These are phyloP conservation scores for Cherax destructor DNA, from an alignment of 1,140 invertebrate genomes.

Conservation along the genomic window DNA sequence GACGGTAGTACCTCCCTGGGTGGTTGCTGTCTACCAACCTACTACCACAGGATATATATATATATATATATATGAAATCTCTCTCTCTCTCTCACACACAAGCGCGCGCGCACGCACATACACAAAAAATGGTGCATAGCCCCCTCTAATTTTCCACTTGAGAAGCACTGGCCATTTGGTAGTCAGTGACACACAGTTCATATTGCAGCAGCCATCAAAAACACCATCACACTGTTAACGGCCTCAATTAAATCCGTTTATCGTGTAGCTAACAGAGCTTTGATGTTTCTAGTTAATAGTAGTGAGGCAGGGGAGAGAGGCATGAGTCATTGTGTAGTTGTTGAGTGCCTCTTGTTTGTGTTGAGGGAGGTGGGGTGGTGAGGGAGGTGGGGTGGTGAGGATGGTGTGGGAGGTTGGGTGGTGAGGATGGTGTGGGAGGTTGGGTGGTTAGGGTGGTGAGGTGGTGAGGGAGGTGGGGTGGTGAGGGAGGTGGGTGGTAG, in stretches of 20 bases:
- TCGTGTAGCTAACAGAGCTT: constrained; percentile 45
- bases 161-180: constrained; percentile 37
- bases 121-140: neutral
- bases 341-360: neutral
- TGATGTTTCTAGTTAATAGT: constrained; percentile 44
- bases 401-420: neutral
- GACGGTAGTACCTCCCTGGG: too few species aligned
- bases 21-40: too few species aligned
- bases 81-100: constrained; percentile 26
- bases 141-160: constrained; percentile 49
- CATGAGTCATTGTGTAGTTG: neutral
- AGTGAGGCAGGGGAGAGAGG: neutral
- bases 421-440: neutral
- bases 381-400: neutral
- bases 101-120: neutral
- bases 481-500: neutral
- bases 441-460: neutral
- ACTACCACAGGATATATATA: too few species aligned
- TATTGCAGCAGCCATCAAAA: constrained; percentile 34
- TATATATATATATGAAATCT: neutral
- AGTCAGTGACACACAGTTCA: constrained; percentile 37
- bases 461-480: neutral
- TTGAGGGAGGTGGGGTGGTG: neutral
- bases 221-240: constrained; percentile 50
- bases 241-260: constrained; percentile 54